A percentile compares a stretch with the other conserved stretches of the same genome.
Conservation (phyloP, 2,888 invertebrate genomes). For the Gymnoscelis rufifasciata region DNA sequence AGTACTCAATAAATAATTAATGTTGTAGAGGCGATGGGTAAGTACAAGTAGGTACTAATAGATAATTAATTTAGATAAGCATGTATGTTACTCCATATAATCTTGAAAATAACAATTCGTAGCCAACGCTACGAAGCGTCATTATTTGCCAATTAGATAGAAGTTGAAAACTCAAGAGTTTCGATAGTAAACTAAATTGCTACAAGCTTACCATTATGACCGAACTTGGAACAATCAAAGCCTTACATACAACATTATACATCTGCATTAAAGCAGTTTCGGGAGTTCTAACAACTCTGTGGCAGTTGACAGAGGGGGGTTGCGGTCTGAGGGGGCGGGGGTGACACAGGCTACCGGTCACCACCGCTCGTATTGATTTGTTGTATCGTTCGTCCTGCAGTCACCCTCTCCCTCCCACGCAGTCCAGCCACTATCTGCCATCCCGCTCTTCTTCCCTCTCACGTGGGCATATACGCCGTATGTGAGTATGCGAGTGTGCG, state of each 20-base stretch:
- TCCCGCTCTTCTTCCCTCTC: constrained; percentile 53
- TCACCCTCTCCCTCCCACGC: constrained; percentile 63
- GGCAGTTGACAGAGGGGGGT: constrained; percentile 73
- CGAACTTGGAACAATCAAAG: not conserved
- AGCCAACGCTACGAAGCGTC: no score
- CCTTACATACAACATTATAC: constrained; percentile 32
- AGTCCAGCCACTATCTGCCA: constrained; percentile 24
- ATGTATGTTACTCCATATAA: no score
- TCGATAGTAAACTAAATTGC: no score
- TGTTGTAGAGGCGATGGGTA: no score
- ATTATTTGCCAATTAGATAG: no score
- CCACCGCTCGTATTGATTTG: constrained; percentile 80
- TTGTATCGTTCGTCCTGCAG: constrained; percentile 80
- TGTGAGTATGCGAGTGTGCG: constrained; percentile 47
- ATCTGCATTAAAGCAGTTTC: constrained; percentile 44
- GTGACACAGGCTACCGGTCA: constrained; percentile 80
- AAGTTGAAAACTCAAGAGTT: no score
- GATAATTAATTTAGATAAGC: no score
- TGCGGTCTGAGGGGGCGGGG: constrained; percentile 62
- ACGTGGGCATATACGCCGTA: constrained; percentile 63
- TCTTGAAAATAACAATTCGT: no score
- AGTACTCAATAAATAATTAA: no score
- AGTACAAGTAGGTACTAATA: no score
- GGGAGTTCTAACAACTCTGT: constrained; percentile 63
- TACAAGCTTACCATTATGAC: not conserved